Evolutionary conservation across 1,140 invertebrate genomes (phyloP), one percentile per base, ranked within the genome.

Genomic region (Magallana angulata): DNA sequence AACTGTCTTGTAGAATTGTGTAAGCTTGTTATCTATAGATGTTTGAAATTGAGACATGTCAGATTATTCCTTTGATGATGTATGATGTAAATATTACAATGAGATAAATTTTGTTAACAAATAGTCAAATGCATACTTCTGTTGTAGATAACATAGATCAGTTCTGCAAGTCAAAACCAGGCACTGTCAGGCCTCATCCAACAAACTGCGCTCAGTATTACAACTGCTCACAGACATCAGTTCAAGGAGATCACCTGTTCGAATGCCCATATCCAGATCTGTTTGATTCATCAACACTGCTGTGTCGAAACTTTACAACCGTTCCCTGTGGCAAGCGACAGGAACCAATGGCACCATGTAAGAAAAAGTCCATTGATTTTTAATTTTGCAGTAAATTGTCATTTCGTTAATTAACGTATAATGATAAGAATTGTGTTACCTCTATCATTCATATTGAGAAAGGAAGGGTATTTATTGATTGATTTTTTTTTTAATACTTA

Each of bases 201-300:
- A 86, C 86, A 11, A 91, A 93, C 88, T 93, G 92, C 90, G 92
- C 90, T 57, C 91, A 91, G 87, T 93, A 92, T 76, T 93, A 91
- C 82, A 90, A 93, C 89, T 93, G 92, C 85, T 88, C 89, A 60
- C 60, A 57, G 3, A 68, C 56, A 1, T 68, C 85, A 12, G 86
- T 57, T 7, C 82, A 68, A 14, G 90, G 90, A 36, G 81, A 87
- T 8, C 87, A 89, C 60, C 48, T 91, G 57, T 76, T 89, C 56
- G 92, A 93, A 60, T 93, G 92, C 83, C 30, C 68, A 7, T 93
- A 92, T 88, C 92, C 92, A 5, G 59, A 89, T 24, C 57, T 92
- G n/a, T 92, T 89, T 85, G 87, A 90, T 80, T 14, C 30, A 0
- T 24, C 59, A 1, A 87, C 60, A 11, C 58, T 64, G 36, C 60